Percentiles rank a stretch among this genome's conserved stretches.
Evolutionary conservation across 2,888 invertebrate species (phyloP).

Genomic region (Alviniconcha strummeri): DNA sequence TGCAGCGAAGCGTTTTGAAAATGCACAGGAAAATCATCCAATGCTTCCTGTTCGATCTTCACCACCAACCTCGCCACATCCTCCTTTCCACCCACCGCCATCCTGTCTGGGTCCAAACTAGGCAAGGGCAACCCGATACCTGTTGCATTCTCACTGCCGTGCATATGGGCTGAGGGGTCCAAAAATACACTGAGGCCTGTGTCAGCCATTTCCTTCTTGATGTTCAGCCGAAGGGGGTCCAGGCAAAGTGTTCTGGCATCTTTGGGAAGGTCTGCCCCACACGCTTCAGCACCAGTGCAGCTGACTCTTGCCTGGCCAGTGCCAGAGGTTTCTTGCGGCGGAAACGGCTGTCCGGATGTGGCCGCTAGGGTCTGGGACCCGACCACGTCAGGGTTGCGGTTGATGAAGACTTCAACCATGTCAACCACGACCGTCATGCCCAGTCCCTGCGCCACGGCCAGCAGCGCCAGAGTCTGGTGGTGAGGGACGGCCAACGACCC

Average conservation of each 20-base stretch:
- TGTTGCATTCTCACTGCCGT: background rate
- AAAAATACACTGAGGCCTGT: background rate
- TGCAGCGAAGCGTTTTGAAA: too few species aligned
- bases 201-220: background rate
- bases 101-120: background rate
- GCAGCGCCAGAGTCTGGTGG: background rate
- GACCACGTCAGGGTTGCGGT: background rate
- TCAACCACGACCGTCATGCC: background rate
- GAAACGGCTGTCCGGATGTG: too few species aligned
- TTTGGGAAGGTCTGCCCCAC: background rate
- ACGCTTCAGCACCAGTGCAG: background rate
- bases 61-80: background rate
- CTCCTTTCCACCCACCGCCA: background rate
- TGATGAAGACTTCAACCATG: slow-evolving; percentile 7
- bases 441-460: background rate
- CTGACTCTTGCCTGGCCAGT: too few species aligned
- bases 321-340: too few species aligned
- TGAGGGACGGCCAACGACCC: background rate
- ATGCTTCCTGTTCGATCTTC: background rate
- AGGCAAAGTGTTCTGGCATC: background rate
- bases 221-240: background rate
- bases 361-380: background rate
- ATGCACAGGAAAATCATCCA: background rate
- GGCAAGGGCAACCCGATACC: background rate
- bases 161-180: background rate